Evolutionary conservation across 1,140 invertebrate species (phyloP), one percentile per base, ranked within the genome.

Genomic region (Macrobrachium rosenbergii): DNA sequence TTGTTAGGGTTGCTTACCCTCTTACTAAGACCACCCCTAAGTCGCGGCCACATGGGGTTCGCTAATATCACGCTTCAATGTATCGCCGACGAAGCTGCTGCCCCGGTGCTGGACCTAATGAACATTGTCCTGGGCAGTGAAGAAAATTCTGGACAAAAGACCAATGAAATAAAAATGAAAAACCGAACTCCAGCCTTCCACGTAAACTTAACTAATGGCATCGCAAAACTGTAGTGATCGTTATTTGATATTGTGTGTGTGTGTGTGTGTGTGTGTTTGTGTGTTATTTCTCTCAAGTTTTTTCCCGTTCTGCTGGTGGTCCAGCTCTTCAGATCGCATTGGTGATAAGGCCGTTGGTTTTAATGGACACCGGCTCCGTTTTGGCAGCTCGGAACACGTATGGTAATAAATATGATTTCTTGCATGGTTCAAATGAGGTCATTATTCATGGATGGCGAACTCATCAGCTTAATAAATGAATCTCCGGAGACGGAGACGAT

Each of bases 401-500:
- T 86, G 83, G 83, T 79, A 86, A 86, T 86, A 80, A 86, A 86
- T 86, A 73, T 86, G 59, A 86, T 86, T 80, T 64, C 83, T 86
- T 86, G 83, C 83, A 86, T 64, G 83, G 83, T 58, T 80, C 83
- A 86, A 86, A 86, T 86, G 83, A 86, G 63, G 79, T 77, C 62
- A 86, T 86, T 86, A 86, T 86, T 86, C 83, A 86, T 73, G 23
- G 60, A 58, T 67, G 78, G 63, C 63, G 73, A 59, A 52, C 77
- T 86, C 83, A 86, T 86, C 83, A 86, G 77, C 83, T 86, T 86
- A 69, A 86, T 86, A 86, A 86, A 86, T 86, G 83, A 86, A 45
- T 69, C 77, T 59, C 69, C 21, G 28, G 62, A 73, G 14, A 17
- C 69, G 21, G 16, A 37, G 77, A 11, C 63, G 59, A 28, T 10